Evolutionary conservation across 2,797 vertebrate genomes (phyloP).

Genomic region (Capromys pilorides): DNA sequence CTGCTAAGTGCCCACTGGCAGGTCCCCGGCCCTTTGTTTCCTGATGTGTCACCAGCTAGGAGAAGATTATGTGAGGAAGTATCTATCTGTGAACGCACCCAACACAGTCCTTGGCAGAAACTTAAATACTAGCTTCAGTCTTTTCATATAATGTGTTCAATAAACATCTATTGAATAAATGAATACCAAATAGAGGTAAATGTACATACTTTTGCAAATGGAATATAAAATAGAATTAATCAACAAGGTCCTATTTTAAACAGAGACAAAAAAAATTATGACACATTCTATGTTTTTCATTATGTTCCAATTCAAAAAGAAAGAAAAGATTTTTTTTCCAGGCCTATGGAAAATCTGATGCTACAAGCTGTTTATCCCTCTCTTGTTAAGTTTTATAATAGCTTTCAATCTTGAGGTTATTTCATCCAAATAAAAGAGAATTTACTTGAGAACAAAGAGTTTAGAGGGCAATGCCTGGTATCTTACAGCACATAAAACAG

Average conservation of each 20-base stretch:
- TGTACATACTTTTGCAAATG: background rate
- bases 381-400: constrained; percentile 47
- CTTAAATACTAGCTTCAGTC: background rate
- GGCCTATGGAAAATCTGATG: constrained; percentile 61
- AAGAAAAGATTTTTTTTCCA: constrained; percentile 38
- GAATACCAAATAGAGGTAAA: constrained; percentile 44
- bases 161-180: background rate
- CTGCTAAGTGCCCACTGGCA: background rate
- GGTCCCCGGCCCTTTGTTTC: background rate
- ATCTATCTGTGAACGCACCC: background rate
- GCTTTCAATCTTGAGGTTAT: constrained; percentile 34
- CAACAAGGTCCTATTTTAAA: constrained; percentile 52
- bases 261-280: constrained; percentile 48
- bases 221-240: constrained; percentile 58
- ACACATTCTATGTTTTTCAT: constrained; percentile 66
- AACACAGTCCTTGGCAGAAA: background rate
- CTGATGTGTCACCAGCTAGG: background rate
- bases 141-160: constrained; percentile 1
- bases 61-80: background rate
- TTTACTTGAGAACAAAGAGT: constrained; percentile 3
- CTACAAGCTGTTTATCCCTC: constrained; percentile 47
- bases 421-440: constrained; percentile 49
- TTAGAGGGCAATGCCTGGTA: background rate
- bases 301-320: constrained; percentile 57
- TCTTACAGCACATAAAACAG: background rate